These are phyloP conservation scores for Opisthograptis luteolata DNA, from an alignment of 2,888 invertebrate species.

Conservation along the genomic window DNA sequence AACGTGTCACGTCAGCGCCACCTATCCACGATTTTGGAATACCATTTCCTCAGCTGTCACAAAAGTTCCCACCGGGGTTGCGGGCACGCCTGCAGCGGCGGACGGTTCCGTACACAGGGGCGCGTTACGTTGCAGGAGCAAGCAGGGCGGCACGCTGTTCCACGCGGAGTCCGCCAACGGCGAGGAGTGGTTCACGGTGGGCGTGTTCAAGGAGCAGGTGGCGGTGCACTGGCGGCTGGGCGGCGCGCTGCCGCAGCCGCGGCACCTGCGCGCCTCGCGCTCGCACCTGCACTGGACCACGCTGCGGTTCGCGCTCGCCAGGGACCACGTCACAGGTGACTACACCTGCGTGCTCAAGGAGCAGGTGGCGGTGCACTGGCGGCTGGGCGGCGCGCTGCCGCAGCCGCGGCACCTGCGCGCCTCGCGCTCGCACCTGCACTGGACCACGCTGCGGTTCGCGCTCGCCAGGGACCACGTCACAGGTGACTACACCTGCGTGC, in stretches of 20 bases:
- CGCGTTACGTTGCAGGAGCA: conserved; percentile 84
- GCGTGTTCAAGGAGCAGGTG: conserved; percentile 87
- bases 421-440: conserved; percentile 42
- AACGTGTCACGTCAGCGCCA: too few relatives aligned
- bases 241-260: conserved; percentile 89
- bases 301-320: conserved; percentile 64
- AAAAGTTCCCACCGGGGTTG: too few relatives aligned
- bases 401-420: conserved; percentile 74
- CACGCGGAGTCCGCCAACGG: conserved; percentile 75
- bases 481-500: conserved; percentile 68
- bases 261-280: conserved; percentile 54
- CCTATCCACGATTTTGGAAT: too few relatives aligned
- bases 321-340: conserved; percentile 43
- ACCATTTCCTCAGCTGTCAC: too few relatives aligned
- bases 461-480: conserved; percentile 40
- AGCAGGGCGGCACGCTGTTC: conserved; percentile 90
- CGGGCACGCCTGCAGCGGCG: too few relatives aligned
- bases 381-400: conserved; percentile 89
- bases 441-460: conserved; percentile 76
- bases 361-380: conserved; percentile 86
- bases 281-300: conserved; percentile 61
- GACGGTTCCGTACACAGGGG: too few relatives aligned
- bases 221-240: conserved; percentile 85
- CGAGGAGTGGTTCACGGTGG: conserved; percentile 83
- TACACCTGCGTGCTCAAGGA: conserved; percentile 84